Base-by-base conservation (phyloP, 2,113 vertebrate genomes). In the Calypte anna region DNA sequence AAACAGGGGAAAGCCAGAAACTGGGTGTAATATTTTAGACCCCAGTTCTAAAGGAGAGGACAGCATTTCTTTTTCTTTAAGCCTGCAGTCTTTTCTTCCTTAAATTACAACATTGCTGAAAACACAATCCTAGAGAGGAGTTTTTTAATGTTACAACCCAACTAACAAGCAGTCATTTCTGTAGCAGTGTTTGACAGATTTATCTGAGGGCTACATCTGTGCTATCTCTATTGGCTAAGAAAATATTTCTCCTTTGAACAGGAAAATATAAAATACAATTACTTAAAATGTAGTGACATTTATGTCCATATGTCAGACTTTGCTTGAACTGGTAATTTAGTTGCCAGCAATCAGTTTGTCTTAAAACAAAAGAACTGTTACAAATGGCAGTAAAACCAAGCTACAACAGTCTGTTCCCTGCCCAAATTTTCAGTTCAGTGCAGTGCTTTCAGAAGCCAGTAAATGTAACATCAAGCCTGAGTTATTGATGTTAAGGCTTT, bases 11-110 rank as follows among this genome's bases (percentile, higher is more conserved):
- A 91, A 97, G 72, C 82, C 72, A 91, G 82, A 83, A 91, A 38
- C 3, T 62, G 82, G 82, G 76, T 91, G 88, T 87, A 86, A 58
- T 90, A 62, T 81, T 82, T 81, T 69, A 83, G 58, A 85, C 74
- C 94, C 84, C 31, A 14, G 30, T 68, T 92, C 59, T 72, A 92
- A 91, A 95, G 38, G 59, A 79, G 73, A 93, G 27, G 54, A 70
- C 20, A 57, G 84, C 70, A 75, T 87, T 96, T 95, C 14, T 90
- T 97, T 96, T 84, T 69, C 51, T 92, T 95, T 92, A 86, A 94
- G 77, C 91, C 27, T 33, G 55, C 57, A 86, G 28, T 33, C 38
- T 86, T 21, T 54, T 74, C 19, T 85, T 89, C 61, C 85, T 51
- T 70, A 59, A 91, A 57, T 23, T 73, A 31, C 24, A 59, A 7